These are phyloP conservation scores for Pseudanteris insignis DNA, from an alignment of 2,888 invertebrate species.

Conservation along the genomic window DNA sequence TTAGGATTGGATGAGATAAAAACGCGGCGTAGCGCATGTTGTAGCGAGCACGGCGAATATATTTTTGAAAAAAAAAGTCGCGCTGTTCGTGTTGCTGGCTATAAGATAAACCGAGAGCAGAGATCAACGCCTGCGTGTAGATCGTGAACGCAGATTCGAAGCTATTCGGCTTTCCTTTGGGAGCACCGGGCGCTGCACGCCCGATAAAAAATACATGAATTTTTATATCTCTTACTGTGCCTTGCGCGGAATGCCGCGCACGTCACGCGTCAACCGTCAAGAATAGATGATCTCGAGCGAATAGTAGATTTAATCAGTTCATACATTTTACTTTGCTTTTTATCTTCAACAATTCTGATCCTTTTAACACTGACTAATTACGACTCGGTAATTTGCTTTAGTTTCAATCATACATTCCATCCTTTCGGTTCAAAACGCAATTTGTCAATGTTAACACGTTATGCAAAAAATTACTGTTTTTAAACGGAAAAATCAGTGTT, in stretches of 20 bases:
- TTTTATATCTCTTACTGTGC: constrained; percentile 21
- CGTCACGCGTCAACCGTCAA: constrained; percentile 20
- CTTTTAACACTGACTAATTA: no score
- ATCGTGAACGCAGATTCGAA: constrained; percentile 32
- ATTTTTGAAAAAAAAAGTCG: constrained; percentile 7
- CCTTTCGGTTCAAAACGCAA: no score
- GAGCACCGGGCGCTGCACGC: constrained; percentile 10
- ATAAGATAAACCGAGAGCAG: constrained; percentile 32
- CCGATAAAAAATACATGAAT: constrained; percentile 9
- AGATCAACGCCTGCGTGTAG: constrained; percentile 39
- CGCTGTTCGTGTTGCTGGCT: constrained; percentile 24
- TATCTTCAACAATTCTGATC: no score
- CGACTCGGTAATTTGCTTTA: no score
- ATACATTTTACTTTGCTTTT: no score
- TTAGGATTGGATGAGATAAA: constrained; percentile 11
- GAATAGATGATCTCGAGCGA: constrained; percentile 22
- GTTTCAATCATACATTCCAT: no score
- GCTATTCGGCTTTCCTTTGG: constrained; percentile 38
- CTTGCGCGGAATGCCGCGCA: constrained; percentile 14
- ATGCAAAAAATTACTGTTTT: no score
- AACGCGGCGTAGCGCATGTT: constrained; percentile 2
- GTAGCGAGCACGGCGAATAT: constrained; percentile 17
- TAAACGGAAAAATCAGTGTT: no score
- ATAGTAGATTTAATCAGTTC: constrained; percentile 23
- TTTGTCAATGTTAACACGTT: no score